Base-by-base conservation (phyloP, 2,888 invertebrate genomes). In the Catocala nupta region DNA sequence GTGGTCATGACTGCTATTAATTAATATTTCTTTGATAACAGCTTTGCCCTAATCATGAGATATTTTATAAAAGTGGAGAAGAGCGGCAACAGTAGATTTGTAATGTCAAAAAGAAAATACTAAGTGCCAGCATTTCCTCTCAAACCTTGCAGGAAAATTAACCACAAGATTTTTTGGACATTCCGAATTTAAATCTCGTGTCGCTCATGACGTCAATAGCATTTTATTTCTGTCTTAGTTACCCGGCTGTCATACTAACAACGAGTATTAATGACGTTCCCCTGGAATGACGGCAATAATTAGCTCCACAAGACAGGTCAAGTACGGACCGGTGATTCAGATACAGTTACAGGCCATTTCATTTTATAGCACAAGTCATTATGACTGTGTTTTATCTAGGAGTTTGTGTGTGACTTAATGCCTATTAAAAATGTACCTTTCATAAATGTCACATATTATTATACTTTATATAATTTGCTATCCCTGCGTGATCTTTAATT, bases 221-320 rank as follows among this genome's bases (percentile, higher is more conserved):
- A 68, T 72, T 77, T 76, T 78, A 77, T 77, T 76, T 77, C 71
- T 58, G 76, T 76, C 70, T 57, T 53, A 60, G 75, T 73, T 68
- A 63, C 51, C 55, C 70, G 65, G 65, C 74, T 76, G 78, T 77
- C 77, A 72, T 58, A 70, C 69, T 76, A 77, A 77, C 78, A 75
- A 72, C 77, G 68, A 68, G 78, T 77, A 77, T 77, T 78, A 77
- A 77, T 78, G 77, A 77, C 78, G 76, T 72, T 62, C 69, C 63
- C 56, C 68, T 70, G 76, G 55, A 76, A 77, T 72, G 76, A 63
- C 61, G 74, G 76, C 53, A 75, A 78, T 78, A 78, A 78, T 77
- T 77, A 77, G 78, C 70, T 63, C 47, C 59, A 52, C 63, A 63
- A 65, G 78, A 77, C 78, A 77, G 77, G 77, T 77, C 75, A 77